Base-by-base conservation (phyloP, 2,888 invertebrate species). In the Trisateles emortualis region DNA sequence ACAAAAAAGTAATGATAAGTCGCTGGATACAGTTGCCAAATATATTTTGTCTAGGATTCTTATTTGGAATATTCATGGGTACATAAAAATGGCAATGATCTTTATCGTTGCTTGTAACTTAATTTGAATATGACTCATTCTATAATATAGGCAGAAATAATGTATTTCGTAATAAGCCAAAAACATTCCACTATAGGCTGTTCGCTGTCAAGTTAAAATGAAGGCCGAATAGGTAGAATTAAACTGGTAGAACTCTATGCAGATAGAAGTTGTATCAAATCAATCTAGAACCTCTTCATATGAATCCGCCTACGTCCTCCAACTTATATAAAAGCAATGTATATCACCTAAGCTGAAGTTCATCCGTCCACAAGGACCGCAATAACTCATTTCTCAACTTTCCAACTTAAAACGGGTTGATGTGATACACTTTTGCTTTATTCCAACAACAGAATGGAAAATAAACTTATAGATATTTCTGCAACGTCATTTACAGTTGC, bases 381-480 rank as follows among this genome's bases (percentile, higher is more conserved):
- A 29, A 11, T 39, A 51, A 52, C 35, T 54, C 22, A 54, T 48
- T 57, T 55, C 29, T 19, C 36, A 55, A 64, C 40, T 57, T 66
- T 54, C 30, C 22, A 39, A 14, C 40, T 44, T 44, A 47, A 19
- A 42, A 50, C 49, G 32, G 44, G 16, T 11, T 48, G 54, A 52
- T 41, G 54, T 36, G 40, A 60, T 29, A 19, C 41, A 55, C 48
- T 55, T 58, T 55, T 42, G 49, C 16, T 42, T 58, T 42, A 46
- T 52, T 38, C 38, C 11, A 36, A 29, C 16, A 53, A 13, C 51
- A 40, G 22, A 10, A 42, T 36, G 47, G 52, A 58, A 61, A 43
- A 68, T 58, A 64, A 61, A 67, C 58, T 57, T 61, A 58, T 42
- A 58, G 52, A 65, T 65, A 68, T 52, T 52, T 48, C 56, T 56